phyloP scores from a whole-genome alignment of 2,888 invertebrate genomes.

The Tipula unca region DNA sequence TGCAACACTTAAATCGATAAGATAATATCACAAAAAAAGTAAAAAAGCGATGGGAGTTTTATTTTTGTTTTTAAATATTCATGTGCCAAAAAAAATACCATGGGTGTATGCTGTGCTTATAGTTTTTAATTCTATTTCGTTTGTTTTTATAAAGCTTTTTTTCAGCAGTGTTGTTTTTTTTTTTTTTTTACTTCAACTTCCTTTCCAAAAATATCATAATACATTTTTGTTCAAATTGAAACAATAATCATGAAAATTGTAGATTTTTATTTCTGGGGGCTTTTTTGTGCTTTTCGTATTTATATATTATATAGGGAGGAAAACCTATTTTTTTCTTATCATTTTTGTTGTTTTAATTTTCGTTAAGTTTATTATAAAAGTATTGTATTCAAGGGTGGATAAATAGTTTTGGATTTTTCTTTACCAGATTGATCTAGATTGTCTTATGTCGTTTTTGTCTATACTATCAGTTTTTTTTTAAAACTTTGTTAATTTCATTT shows the following conservation, averaged over 20 bases:
- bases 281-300: background rate
- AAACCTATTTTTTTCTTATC: too few relatives aligned
- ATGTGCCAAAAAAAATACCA: background rate
- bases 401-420: too few relatives aligned
- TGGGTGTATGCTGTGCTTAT: background rate
- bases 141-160: background rate
- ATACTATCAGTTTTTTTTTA: too few relatives aligned
- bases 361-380: too few relatives aligned
- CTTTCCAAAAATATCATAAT: background rate
- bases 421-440: too few relatives aligned
- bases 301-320: too few relatives aligned
- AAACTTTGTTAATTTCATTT: too few relatives aligned
- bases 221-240: background rate
- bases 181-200: background rate
- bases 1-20: slow-evolving; percentile 14
- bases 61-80: background rate
- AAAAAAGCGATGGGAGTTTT: background rate
- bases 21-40: background rate
- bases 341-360: too few relatives aligned
- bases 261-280: background rate
- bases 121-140: background rate
- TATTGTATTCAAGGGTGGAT: too few relatives aligned
- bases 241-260: background rate
- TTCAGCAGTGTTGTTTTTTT: too few relatives aligned
- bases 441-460: too few relatives aligned